Evolutionary conservation across 2,797 vertebrate genomes (phyloP).

Genomic region (Acanthurus leucopareius): DNA sequence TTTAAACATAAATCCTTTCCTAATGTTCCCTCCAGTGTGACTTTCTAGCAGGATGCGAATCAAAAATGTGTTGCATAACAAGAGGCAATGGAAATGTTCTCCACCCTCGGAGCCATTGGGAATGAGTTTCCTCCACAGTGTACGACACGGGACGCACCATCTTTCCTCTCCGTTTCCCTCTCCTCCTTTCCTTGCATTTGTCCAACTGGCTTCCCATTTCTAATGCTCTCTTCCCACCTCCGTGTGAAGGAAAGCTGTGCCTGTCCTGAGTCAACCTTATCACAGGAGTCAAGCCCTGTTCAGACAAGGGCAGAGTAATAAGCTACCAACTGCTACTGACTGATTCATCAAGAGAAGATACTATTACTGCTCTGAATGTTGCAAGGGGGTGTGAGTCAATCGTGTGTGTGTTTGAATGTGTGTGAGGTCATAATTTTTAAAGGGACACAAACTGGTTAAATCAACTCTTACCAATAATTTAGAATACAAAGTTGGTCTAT

Average conservation of each 20-base stretch:
- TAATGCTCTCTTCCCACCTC: slow-evolving; percentile 7
- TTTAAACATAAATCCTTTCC: slow-evolving; percentile 50
- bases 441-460: background rate
- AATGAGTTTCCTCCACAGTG: slow-evolving; percentile 62
- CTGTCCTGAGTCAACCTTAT: slow-evolving; percentile 43
- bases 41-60: slow-evolving; percentile 48
- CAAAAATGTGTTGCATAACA: slow-evolving; percentile 64
- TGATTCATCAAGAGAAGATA: slow-evolving; percentile 52
- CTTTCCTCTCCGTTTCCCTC: slow-evolving; percentile 51
- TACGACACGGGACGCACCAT: slow-evolving; percentile 55
- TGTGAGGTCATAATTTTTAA: slow-evolving; percentile 5
- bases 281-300: slow-evolving; percentile 43
- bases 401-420: background rate
- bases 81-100: slow-evolving; percentile 68
- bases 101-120: slow-evolving; percentile 55
- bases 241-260: slow-evolving; percentile 15
- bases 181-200: slow-evolving; percentile 20
- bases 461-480: slow-evolving; percentile 9
- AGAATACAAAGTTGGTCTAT: slow-evolving; percentile 6
- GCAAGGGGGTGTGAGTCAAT: slow-evolving; percentile 20
- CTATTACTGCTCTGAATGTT: slow-evolving; percentile 55
- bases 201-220: slow-evolving; percentile 25
- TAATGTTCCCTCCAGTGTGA: slow-evolving; percentile 53
- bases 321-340: slow-evolving; percentile 27
- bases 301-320: slow-evolving; percentile 26